phyloP scores from a whole-genome alignment of 2,888 invertebrate genomes.

The Mesorhabditis belari region DNA sequence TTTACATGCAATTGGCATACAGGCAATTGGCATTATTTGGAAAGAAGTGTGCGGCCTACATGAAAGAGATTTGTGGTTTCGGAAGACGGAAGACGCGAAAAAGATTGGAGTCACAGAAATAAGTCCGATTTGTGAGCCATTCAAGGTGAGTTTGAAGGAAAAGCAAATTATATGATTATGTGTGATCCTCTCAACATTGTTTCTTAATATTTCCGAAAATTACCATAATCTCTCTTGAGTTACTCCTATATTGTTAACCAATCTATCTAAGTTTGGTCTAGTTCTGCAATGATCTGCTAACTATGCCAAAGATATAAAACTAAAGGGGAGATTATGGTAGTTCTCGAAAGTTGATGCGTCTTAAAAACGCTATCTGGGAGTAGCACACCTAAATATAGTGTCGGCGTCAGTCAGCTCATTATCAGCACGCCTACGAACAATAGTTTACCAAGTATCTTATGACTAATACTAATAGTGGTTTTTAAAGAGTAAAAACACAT shows the following conservation, averaged over 20 bases:
- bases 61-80: conserved; percentile 39
- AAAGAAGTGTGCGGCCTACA: conserved; percentile 46
- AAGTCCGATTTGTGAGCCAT: conserved; percentile 48
- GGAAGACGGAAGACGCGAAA: conserved; percentile 40
- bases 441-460: background rate
- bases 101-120: conserved; percentile 39
- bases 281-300: too few species aligned
- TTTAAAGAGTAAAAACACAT: background rate
- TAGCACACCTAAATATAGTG: too few species aligned
- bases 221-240: too few species aligned
- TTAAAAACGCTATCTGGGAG: too few species aligned
- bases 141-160: conserved; percentile 29
- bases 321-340: too few species aligned
- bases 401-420: too few species aligned
- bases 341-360: too few species aligned
- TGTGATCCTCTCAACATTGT: background rate
- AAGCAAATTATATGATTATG: background rate
- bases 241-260: too few species aligned
- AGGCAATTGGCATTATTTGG: conserved; percentile 43
- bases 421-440: too few species aligned
- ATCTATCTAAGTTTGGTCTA: too few species aligned
- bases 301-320: too few species aligned
- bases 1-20: conserved; percentile 2
- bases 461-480: background rate
- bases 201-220: background rate